phyloP scores from a whole-genome alignment of 2,797 vertebrate genomes.

The Apogon hyalosoma region DNA sequence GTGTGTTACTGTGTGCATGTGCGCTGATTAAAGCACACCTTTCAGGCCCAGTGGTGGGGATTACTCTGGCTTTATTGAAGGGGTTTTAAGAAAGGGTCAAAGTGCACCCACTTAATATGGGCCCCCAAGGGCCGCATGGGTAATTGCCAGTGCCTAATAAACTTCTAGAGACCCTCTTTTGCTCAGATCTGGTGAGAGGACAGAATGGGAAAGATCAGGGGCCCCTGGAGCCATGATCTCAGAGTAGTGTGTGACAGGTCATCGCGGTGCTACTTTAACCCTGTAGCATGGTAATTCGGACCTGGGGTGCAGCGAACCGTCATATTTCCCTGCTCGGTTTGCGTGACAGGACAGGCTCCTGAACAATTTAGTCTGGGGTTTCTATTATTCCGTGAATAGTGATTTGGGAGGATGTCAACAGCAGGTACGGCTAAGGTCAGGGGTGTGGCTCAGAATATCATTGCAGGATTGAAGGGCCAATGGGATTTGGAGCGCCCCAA shows the following conservation, averaged over 20 bases:
- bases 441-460: conserved; percentile 57
- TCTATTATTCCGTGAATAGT: conserved; percentile 51
- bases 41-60: conserved; percentile 76
- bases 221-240: conserved; percentile 61
- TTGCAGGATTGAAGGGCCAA: conserved; percentile 47
- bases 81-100: conserved; percentile 79
- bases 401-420: conserved; percentile 44
- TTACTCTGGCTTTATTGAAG: conserved; percentile 84
- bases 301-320: conserved; percentile 39
- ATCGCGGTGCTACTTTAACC: conserved; percentile 59
- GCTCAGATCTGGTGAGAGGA: conserved; percentile 49
- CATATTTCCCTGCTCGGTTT: conserved; percentile 25
- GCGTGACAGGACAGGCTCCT: conserved; percentile 59
- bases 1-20: conserved; percentile 39
- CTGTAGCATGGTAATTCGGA: conserved; percentile 60
- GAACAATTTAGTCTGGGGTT: conserved; percentile 59
- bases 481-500: conserved; percentile 53
- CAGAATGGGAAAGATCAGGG: conserved; percentile 56
- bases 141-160: conserved; percentile 86
- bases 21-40: conserved; percentile 79
- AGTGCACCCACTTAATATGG: conserved; percentile 84
- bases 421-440: conserved; percentile 57
- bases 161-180: conserved; percentile 69
- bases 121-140: conserved; percentile 79
- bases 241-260: conserved; percentile 70